These are phyloP conservation scores for Beroe forskalii DNA, from an alignment of 37 sponge, comb jelly and placozoan genomes.

Conservation along the genomic window DNA sequence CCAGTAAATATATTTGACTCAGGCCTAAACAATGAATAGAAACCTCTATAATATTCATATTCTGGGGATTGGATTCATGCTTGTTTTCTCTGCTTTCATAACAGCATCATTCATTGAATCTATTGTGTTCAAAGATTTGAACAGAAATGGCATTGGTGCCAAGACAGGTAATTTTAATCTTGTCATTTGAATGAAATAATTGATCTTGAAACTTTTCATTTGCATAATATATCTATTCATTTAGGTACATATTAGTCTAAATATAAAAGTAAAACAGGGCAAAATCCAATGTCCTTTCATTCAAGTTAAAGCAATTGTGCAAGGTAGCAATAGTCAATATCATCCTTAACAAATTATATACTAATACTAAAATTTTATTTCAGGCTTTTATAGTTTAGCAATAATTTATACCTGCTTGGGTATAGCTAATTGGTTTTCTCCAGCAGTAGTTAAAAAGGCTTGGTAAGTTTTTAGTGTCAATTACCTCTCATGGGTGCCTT, in stretches of 20 bases:
- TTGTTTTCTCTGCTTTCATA: slow-evolving; percentile 52
- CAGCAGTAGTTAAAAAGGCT: slow-evolving; percentile 15
- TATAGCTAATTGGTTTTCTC: slow-evolving; percentile 45
- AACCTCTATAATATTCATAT: slow-evolving; percentile 21
- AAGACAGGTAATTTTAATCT: slow-evolving; percentile 52
- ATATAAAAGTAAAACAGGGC: too few relatives aligned
- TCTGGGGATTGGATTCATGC: slow-evolving; percentile 8
- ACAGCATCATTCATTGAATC: slow-evolving; percentile 40
- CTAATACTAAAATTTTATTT: neutral
- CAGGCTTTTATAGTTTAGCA: slow-evolving; percentile 29
- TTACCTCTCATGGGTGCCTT: too few relatives aligned
- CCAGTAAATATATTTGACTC: too few relatives aligned
- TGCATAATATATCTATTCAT: too few relatives aligned
- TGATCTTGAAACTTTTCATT: too few relatives aligned
- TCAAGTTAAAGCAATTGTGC: neutral
- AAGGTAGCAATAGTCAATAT: too few relatives aligned
- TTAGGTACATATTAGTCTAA: too few relatives aligned
- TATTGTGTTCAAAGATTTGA: slow-evolving; percentile 24
- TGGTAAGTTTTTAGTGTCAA: neutral
- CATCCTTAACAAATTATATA: too few relatives aligned
- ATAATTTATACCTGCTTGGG: slow-evolving; percentile 9
- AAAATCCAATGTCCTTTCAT: neutral
- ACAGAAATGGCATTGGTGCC: neutral
- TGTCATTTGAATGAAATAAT: too few relatives aligned
- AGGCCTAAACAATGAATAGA: too few relatives aligned